Base-by-base conservation (phyloP, 2,888 invertebrate species). In the Ischnura elegans region DNA sequence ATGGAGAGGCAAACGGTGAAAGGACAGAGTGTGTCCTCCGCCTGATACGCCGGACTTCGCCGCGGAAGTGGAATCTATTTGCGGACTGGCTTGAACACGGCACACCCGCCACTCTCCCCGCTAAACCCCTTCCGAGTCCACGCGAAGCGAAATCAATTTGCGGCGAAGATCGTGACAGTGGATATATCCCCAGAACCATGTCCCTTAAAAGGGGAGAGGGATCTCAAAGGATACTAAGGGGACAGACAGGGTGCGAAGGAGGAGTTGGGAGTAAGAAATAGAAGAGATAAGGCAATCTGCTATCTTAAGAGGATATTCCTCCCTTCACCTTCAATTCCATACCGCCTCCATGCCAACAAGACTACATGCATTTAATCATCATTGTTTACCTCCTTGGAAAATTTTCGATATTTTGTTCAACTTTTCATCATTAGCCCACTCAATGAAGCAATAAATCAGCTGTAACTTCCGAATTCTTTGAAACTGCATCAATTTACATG, bases 21-120 rank as follows among this genome's bases (percentile, higher is more conserved):
- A 76, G 29, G 76, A 10, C 36, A n/a, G n/a, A 61, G 61, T 10
- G 76, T 76, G 29, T n/a, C 6, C 25, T 25, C 2, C 76, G 36
- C 76, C 36, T 76, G 36, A 76, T 76, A 76, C 76, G 76, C 76
- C 36, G 76, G 76, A 76, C 76, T 29, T 76, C 36, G 29, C 36
- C 76, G 10, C 76, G 76, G 76, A 36, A 76, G 36, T 25, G 76
- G 76, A 36, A 76, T 76, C 76, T 76, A 76, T 76, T 76, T 76
- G 76, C 76, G 76, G 76, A 29, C 36, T 76, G 61, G 61, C 61
- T 61, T 61, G 8, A 76, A 36, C 36, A 29, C 25, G 76, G 2
- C 51, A 8, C 51, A 13, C 51, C 51, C 51, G 6, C 36, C 36
- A 13, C 76, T 36, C 36, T 36, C n/a, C 61, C 61, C 5, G n/a